These are phyloP conservation scores for Luidia sarsii DNA, from an alignment of 53 echinoderm and acorn worm species.

Conservation along the genomic window DNA sequence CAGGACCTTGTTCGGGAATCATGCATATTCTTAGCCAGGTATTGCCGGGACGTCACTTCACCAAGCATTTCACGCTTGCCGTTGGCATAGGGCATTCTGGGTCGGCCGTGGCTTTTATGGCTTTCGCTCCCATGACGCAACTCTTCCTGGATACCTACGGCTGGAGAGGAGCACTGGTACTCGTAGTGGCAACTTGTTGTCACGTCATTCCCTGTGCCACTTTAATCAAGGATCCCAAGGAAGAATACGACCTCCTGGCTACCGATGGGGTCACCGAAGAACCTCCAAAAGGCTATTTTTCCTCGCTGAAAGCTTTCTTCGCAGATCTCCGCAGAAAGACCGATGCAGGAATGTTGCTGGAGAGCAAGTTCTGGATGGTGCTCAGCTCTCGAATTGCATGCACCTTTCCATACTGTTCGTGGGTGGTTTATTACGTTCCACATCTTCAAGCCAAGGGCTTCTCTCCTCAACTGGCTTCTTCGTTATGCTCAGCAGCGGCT, in stretches of 20 bases:
- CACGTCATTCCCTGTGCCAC: not conserved
- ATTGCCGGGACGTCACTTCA: not conserved
- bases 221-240: too few species aligned
- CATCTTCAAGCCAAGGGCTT: slow-evolving; percentile 8
- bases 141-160: too few species aligned
- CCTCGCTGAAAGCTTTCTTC: not conserved
- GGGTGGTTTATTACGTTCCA: not conserved
- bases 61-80: not conserved
- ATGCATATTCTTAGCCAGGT: not conserved
- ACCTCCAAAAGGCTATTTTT: not conserved
- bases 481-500: not conserved
- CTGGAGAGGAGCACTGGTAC: too few species aligned
- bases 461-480: not conserved
- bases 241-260: not conserved
- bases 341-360: not conserved
- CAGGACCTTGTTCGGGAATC: not conserved
- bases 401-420: not conserved
- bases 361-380: not conserved
- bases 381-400: not conserved
- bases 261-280: too few species aligned
- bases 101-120: not conserved
- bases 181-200: not conserved
- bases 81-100: not conserved
- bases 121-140: not conserved
- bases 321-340: not conserved